Evolutionary conservation across 2,797 vertebrate genomes (phyloP), one percentile per base, ranked within the genome.

Genomic region (Aythya fuligula): DNA sequence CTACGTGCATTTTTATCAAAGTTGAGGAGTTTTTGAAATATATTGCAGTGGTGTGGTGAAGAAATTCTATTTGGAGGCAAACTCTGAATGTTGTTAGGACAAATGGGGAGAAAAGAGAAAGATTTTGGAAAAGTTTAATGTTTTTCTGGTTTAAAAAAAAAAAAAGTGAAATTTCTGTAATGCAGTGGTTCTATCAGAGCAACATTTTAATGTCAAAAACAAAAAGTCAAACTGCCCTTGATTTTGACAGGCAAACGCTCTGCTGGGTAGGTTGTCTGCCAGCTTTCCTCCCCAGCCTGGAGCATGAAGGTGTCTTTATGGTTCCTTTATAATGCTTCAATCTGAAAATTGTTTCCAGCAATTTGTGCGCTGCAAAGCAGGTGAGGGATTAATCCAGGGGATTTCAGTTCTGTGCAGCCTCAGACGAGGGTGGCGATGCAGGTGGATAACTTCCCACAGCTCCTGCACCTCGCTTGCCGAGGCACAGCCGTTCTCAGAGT

Each of bases 21-120:
- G 5, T 6, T 58, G 27, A 49, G 61, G 53, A 7, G n/a, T 56
- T 88, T 81, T 80, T 25, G 47, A 43, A 41, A 20, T 13, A 8
- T 15, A 6, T 0, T 2, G 9, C 17, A 16, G 4, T 0, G 0
- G 5, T 16, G 25, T 8, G 32, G 15, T 38, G 49, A 32, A 75
- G 51, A 75, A 18, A 14, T 39, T 19, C 4, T 0, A 38, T 34
- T 5, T n/a, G 41, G 38, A 64, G n/a, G 49, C 30, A 56, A 81
- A 39, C 16, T 4, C 34, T 43, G 30, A 58, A 53, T 4, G 8
- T 21, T 11, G 0, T 43, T 49, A 21, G 30, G n/a, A 3, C 19
- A 58, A 28, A 74, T 0, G 3, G 62, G 45, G 36, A 51, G 51
- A 13, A 17, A 60, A 22, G 3, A 32, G 57, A 54, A 41, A 28